These are phyloP conservation scores for Caenorhabditis becei DNA, from an alignment of 2,888 invertebrate genomes.

Conservation along the genomic window DNA sequence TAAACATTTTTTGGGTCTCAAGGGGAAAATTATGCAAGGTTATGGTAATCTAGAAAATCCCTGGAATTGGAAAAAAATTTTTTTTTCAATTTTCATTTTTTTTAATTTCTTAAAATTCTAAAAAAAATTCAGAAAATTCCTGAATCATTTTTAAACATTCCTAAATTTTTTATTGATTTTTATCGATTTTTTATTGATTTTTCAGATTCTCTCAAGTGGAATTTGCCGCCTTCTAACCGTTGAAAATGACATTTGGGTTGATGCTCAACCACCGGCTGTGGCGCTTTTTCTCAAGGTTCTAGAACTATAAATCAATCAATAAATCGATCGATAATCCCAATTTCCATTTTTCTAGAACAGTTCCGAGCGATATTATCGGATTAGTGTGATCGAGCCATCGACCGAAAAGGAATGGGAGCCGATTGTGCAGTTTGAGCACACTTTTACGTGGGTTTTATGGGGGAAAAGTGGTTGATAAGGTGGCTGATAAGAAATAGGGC, in stretches of 20 bases:
- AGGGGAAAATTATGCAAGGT: neutral
- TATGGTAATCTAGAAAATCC: neutral
- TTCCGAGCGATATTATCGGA: constrained; percentile 33
- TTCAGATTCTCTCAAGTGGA: constrained; percentile 42
- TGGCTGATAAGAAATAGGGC: neutral
- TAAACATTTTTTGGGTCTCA: neutral
- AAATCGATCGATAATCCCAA: neutral
- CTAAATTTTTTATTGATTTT: neutral
- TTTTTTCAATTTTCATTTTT: too few species aligned
- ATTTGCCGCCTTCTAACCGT: constrained; percentile 20
- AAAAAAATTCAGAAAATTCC: neutral
- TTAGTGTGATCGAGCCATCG: constrained; percentile 45
- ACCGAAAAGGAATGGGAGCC: constrained; percentile 37
- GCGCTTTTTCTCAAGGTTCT: constrained; percentile 27
- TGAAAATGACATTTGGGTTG: constrained; percentile 13
- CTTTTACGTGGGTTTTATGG: constrained; percentile 19
- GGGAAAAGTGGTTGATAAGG: neutral
- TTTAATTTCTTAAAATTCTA: neutral
- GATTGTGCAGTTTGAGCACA: constrained; percentile 30
- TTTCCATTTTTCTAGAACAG: constrained; percentile 33
- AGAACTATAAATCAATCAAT: neutral
- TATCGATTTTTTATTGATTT: neutral
- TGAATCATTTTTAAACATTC: neutral
- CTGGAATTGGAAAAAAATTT: too few species aligned
- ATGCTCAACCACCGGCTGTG: constrained; percentile 15